Evolutionary conservation across 1,140 invertebrate species (phyloP), one percentile per base, ranked within the genome.

Genomic region (Papilio polytes): DNA sequence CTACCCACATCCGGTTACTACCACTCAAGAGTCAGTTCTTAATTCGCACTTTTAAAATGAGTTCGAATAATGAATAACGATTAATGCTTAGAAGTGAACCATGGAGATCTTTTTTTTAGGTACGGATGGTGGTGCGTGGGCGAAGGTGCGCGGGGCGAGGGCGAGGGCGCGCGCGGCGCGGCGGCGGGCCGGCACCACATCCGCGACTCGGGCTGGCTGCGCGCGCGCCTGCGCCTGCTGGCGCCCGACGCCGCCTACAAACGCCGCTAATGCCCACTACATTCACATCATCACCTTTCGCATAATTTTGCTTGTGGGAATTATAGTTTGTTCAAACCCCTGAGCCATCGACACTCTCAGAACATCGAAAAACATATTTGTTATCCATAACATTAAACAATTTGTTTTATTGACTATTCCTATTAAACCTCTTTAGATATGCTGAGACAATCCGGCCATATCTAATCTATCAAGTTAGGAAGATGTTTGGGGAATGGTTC

Each of bases 111-210:
- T 22, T 63, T 26, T 12, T 63, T 26, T 83, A 92, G 91, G 80
- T 90, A 90, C 78, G 92, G 92, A 10, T 91, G 91, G 91, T 89
- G 86, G 85, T 83, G 85, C 10, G 80, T 51, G 74, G 20, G 72
- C 41, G 81, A 79, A 26, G 81, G 59, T 41, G 36, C 36, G 77
- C 31, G 44, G 81, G 66, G 78, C 83, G 72, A 15, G 56, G 74
- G 15, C 15, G 70, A 12, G 22, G 63, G 56, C 53, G 36, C 4
- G 77, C 46, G 56, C 80, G 72, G 79, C 82, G 74, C 70, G 70
- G 2, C 82, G 84, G 15, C 81, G 89, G 20, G 90, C 26, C 63
- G 84, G 2, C 88, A 90, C 81, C 86, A 86, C 87, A 84, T 93
- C 22, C 80, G 74, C 48, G 91, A 93, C 87, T 92, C 91, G 0